Evolutionary conservation across 2,888 invertebrate genomes (phyloP), one percentile per base, ranked within the genome.

Genomic region (Zaprionus bogoriensis): DNA sequence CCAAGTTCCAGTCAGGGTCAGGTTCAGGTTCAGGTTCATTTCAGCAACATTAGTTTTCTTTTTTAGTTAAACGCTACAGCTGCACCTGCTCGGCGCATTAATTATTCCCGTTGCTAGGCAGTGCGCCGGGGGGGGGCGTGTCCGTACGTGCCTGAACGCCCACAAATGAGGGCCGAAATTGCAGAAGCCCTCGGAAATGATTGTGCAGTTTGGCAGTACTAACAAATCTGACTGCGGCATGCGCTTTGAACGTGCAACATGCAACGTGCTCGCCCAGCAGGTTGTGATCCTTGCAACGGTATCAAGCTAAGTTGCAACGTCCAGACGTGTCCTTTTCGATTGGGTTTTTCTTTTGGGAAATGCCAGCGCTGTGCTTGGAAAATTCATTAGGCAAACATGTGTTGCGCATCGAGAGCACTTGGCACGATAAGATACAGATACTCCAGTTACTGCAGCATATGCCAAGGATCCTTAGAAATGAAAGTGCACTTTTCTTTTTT

Each of bases 291-390:
- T n/a, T n/a, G 19, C 39, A 45, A 36, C 32, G 32, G 9, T 14
- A 36, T 36, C 32, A 22, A 22, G 5, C n/a, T n/a, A 3, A 20
- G n/a, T 41, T n/a, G n/a, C 6, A n/a, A 41, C 17, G 5, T 4
- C 25, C n/a, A n/a, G 32, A 75, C 77, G 66, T 76, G 71, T 76
- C 72, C 77, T 76, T 75, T 64, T 6, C 7, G 23, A 23, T 61
- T 46, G 52, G 57, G 52, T 58, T 75, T 69, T 50, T 39, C 17
- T n/a, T 41, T 22, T 10, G 53, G 76, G 71, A 39, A 58, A 51
- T 53, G 57, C 57, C 71, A 38, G 30, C 38, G 54, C 53, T 58
- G 39, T 70, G 76, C 51, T 51, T 64, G 72, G 65, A 39, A 70
- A 70, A 51, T 54, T 39, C 58, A 47, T 75, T 51, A 51, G 41